Base-by-base conservation (phyloP, 2,888 invertebrate genomes). In the Limenitis camilla region DNA sequence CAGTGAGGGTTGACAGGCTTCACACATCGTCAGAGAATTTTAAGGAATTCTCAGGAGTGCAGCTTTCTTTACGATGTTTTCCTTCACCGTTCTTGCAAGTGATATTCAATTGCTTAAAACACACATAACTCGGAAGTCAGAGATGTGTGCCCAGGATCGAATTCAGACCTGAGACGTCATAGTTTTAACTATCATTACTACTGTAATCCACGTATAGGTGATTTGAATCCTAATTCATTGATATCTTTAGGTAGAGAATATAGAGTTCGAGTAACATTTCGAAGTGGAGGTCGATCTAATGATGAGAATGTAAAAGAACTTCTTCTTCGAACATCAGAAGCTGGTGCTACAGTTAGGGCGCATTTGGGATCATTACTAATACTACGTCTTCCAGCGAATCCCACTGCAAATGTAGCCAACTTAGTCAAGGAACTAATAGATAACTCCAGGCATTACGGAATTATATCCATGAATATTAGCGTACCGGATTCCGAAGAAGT, bases 401-500 rank as follows among this genome's bases (percentile, higher is more conserved):
- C 85, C 0, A 75, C 82, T 0, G 64, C 62, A 0, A 61, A 53
- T 0, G 77, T 78, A 0, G 78, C 80, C 0, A 60, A 56, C 0
- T 61, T 86, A 2, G 59, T 82, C 5, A 69, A 64, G 28, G 72
- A 81, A 30, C 42, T 82, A 0, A 65, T 64, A 0, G 61, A 67
- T 0, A 72, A 81, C 28, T 40, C 71, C 0, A 45, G 45, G 5
- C 60, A 57, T 36, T 85, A 78, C 45, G 78, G 78, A 0, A 64
- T 86, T 8, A 61, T 64, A 0, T 73, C 81, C 0, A 64, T 85
- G 55, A 70, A 71, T 43, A 71, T 86, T 35, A 79, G 74, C 40
- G 62, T 85, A 35, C 75, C 85, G 0, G 85, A 86, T 61, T 73
- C 77, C 2, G 80, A 83, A 38, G 85, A 86, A 58, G 75, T 83